A percentile compares a stretch with the other conserved stretches of the same genome.
These are phyloP conservation scores for Anarrhichthys ocellatus DNA, from an alignment of 2,113 vertebrate species.

Conservation along the genomic window DNA sequence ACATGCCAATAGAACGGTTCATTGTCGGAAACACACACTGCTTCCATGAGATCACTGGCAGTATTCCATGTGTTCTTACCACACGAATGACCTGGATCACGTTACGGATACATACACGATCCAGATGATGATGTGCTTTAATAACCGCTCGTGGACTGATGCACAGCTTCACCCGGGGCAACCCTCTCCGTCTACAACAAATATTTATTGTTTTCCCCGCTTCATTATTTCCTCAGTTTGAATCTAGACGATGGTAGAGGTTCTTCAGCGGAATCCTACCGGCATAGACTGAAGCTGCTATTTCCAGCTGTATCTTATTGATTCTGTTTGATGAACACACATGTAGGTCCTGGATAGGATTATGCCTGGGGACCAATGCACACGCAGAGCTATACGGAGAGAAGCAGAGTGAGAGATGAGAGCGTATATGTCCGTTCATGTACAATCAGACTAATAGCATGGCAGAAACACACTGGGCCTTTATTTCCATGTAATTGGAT, in stretches of 20 bases:
- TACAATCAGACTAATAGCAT: conserved; percentile 58
- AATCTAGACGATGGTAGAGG: conserved; percentile 13
- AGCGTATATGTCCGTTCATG: conserved; percentile 31
- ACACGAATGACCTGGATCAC: not conserved
- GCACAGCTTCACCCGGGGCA: conserved; percentile 1
- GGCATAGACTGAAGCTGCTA: conserved; percentile 46
- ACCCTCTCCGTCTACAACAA: not conserved
- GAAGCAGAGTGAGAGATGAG: conserved; percentile 38
- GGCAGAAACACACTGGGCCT: conserved; percentile 59
- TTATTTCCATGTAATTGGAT: conserved; percentile 77
- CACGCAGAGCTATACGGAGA: not conserved
- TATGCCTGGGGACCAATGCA: conserved; percentile 17
- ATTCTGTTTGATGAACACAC: conserved; percentile 47
- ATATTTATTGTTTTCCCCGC: conserved; percentile 27
- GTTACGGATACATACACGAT: not conserved
- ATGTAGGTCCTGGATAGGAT: conserved; percentile 33
- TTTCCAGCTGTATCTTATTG: conserved; percentile 48
- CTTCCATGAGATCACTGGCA: not conserved
- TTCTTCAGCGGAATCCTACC: conserved; percentile 38
- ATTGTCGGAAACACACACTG: not conserved
- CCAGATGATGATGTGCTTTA: not conserved
- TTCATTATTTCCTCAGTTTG: conserved; percentile 38
- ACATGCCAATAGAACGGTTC: not conserved
- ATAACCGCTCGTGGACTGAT: not conserved
- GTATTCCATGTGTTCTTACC: not conserved